Conservation (phyloP, 2,113 vertebrate genomes). For the Atractosteus spatula region DNA sequence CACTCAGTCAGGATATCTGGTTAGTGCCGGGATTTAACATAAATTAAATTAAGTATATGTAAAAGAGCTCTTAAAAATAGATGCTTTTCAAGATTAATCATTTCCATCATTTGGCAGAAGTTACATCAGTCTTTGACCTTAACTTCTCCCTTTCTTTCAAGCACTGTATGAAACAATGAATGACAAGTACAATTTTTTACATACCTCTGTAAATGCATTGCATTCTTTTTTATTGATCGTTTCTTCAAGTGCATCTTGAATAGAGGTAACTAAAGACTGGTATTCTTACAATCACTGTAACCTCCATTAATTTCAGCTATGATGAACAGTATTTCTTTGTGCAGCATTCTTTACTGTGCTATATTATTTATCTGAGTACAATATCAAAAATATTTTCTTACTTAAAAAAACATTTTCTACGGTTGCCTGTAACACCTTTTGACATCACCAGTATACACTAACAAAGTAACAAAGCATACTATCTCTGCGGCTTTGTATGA, state of each 20-base stretch:
- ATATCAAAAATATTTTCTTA: not conserved
- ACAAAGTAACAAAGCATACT: too few species aligned
- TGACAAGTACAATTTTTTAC: too few species aligned
- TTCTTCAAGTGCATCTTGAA: too few species aligned
- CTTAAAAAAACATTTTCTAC: not conserved
- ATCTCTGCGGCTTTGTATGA: slow-evolving; percentile 2
- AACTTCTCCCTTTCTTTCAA: not conserved
- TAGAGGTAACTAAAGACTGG: too few species aligned
- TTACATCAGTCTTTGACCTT: slow-evolving; percentile 10
- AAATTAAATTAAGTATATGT: slow-evolving; percentile 68
- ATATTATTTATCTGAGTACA: too few species aligned
- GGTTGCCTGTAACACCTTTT: not conserved
- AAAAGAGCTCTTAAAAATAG: slow-evolving; percentile 47
- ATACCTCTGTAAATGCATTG: too few species aligned
- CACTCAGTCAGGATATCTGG: slow-evolving; percentile 58
- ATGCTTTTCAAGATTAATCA: slow-evolving; percentile 9
- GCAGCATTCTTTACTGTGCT: too few species aligned
- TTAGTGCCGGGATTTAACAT: slow-evolving; percentile 64
- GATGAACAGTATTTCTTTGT: too few species aligned
- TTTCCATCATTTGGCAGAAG: slow-evolving; percentile 10
- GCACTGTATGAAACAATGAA: too few species aligned
- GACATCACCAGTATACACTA: not conserved
- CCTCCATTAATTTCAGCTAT: too few species aligned
- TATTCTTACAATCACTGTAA: too few species aligned
- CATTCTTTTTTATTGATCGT: too few species aligned